Evolutionary conservation across 2,888 invertebrate genomes (phyloP).

Genomic region (Tanypteryx hageni): DNA sequence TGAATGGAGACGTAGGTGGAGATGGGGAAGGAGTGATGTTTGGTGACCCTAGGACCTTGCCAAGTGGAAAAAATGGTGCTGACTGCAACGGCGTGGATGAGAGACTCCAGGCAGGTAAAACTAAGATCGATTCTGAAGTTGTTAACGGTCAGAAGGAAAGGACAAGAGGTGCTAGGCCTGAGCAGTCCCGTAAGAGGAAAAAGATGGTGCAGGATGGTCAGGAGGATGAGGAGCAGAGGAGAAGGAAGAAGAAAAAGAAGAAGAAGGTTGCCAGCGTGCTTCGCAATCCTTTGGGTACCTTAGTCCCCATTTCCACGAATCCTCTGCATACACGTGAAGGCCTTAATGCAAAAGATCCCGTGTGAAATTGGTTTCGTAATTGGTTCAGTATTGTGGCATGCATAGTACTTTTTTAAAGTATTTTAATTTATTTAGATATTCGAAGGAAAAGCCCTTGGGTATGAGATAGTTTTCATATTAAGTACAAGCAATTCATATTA

Average conservation of each 20-base stretch:
- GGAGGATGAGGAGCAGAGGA: conserved; percentile 40
- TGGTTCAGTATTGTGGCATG: conserved; percentile 58
- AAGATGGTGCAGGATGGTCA: not conserved
- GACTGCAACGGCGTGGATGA: conserved; percentile 45
- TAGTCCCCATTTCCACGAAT: conserved; percentile 47
- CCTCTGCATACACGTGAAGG: conserved; percentile 56
- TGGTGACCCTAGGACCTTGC: not conserved
- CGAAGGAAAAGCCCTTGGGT: conserved; percentile 44
- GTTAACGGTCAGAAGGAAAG: conserved; percentile 33
- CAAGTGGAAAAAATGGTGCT: conserved; percentile 26
- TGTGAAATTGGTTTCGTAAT: conserved; percentile 35
- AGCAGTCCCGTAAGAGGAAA: not conserved
- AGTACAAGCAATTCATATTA: conserved; percentile 57
- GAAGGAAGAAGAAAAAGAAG: conserved; percentile 60
- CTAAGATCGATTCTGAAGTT: not conserved
- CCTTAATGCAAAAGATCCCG: conserved; percentile 60
- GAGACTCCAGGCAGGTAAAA: conserved; percentile 25
- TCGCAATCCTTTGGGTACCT: conserved; percentile 41
- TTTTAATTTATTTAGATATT: conserved; percentile 63
- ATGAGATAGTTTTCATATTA: conserved; percentile 47
- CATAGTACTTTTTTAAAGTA: conserved; percentile 49
- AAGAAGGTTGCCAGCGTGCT: conserved; percentile 46
- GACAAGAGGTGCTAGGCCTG: not conserved
- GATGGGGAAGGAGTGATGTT: not conserved
- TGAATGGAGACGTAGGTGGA: not conserved